Evolutionary conservation across 2,888 invertebrate species (phyloP).

Genomic region (Pyrrhia umbra): DNA sequence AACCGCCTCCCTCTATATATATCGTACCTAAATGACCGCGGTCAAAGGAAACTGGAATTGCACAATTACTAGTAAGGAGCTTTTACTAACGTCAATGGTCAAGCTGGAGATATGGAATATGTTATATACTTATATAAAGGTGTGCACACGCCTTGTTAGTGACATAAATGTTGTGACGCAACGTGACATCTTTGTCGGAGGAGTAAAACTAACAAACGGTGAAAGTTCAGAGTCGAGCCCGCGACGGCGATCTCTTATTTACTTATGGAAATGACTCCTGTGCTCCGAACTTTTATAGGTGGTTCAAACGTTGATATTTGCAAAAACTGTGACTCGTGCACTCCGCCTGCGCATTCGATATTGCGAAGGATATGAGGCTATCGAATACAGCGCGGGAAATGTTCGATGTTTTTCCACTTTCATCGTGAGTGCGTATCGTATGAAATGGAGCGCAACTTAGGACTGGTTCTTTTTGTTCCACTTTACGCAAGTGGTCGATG

Average conservation of each 20-base stretch:
- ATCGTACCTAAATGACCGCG: constrained; percentile 18
- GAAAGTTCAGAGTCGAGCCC: constrained; percentile 80
- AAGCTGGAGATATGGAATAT: constrained; percentile 45
- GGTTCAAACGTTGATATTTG: constrained; percentile 48
- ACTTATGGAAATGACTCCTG: constrained; percentile 44
- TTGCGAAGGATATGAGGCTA: constrained; percentile 57
- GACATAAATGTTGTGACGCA: constrained; percentile 76
- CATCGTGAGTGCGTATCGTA: constrained; percentile 69
- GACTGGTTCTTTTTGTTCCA: constrained; percentile 80
- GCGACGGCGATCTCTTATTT: constrained; percentile 50
- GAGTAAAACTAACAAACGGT: constrained; percentile 82
- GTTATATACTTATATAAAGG: constrained; percentile 69
- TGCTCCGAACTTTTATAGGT: constrained; percentile 47
- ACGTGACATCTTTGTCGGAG: constrained; percentile 77
- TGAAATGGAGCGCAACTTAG: constrained; percentile 84
- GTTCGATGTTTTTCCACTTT: constrained; percentile 70
- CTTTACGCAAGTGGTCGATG: constrained; percentile 85
- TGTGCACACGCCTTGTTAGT: constrained; percentile 69
- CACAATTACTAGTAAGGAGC: constrained; percentile 21
- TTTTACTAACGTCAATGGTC: constrained; percentile 26
- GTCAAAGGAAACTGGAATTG: constrained; percentile 39
- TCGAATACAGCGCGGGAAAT: constrained; percentile 40
- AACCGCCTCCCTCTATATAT: constrained; percentile 20
- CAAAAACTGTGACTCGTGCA: constrained; percentile 10
- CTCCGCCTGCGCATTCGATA: constrained; percentile 36